Conservation (phyloP, 2,113 vertebrate genomes). For the Cryptotis parvus region DNA sequence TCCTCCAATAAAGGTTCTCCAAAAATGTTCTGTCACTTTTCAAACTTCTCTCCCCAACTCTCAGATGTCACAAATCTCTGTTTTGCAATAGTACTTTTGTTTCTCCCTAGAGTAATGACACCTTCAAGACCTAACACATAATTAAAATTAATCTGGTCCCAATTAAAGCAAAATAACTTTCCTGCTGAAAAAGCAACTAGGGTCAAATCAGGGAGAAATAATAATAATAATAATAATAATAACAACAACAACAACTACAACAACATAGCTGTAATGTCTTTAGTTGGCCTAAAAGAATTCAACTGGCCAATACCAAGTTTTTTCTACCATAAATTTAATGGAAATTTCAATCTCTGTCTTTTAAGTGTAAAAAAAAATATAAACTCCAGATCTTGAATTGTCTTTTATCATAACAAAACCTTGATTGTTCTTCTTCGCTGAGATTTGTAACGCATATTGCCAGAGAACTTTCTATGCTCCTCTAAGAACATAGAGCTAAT, state of each 20-base stretch:
- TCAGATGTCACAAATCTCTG: constrained; percentile 25
- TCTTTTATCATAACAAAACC: constrained; percentile 8
- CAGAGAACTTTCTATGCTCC: neutral
- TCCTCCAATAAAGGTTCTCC: constrained; percentile 16
- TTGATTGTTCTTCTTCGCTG: constrained; percentile 4
- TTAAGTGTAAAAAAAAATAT: neutral
- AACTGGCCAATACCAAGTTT: neutral
- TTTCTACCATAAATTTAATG: constrained; percentile 41
- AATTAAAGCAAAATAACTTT: neutral
- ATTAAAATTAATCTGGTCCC: constrained; percentile 37
- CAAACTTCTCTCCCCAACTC: neutral
- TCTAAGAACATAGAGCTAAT: neutral
- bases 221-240: neutral
- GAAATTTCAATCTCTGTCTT: neutral
- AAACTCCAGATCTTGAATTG: neutral
- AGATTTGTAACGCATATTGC: neutral
- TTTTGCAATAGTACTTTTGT: constrained; percentile 48
- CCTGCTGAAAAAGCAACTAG: neutral
- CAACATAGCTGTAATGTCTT: neutral
- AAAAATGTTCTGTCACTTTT: constrained; percentile 31
- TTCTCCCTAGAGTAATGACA: constrained; percentile 48
- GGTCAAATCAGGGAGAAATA: neutral
- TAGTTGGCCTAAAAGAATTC: neutral
- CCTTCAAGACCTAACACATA: constrained; percentile 41
- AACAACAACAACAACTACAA: too few relatives aligned